Percentiles rank a stretch among this genome's conserved stretches.
Evolutionary conservation across 2,113 vertebrate genomes (phyloP).

Genomic region (Sitta europaea): DNA sequence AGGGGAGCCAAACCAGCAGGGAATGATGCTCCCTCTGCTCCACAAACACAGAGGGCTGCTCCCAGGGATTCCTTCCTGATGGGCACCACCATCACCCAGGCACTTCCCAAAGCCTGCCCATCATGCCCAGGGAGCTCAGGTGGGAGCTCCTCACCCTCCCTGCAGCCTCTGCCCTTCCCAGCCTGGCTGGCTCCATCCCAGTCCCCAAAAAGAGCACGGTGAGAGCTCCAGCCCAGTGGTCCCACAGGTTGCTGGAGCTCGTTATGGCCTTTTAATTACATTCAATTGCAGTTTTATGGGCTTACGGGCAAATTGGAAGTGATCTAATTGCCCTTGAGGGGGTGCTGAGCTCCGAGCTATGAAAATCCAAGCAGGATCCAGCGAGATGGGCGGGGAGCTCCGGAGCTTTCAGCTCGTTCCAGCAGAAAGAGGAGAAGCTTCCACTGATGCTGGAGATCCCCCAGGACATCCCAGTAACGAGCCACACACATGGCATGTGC

Average conservation of each 20-base stretch:
- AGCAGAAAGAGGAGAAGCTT: background rate
- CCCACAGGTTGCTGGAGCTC: conserved; percentile 29
- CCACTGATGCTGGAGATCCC: background rate
- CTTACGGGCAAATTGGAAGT: conserved; percentile 53
- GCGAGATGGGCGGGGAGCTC: accelerated
- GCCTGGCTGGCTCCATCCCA: background rate
- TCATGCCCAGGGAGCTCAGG: background rate
- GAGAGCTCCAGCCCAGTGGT: background rate
- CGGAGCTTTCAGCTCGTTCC: background rate
- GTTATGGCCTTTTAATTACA: conserved; percentile 68
- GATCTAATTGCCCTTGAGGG: conserved; percentile 65
- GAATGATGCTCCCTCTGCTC: background rate
- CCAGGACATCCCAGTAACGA: background rate
- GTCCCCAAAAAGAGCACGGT: background rate
- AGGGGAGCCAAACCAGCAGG: background rate
- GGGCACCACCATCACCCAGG: background rate
- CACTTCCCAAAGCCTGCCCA: accelerated
- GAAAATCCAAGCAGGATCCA: conserved; percentile 16
- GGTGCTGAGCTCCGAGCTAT: conserved; percentile 50
- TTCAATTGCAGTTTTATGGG: conserved; percentile 59
- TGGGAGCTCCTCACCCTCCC: background rate
- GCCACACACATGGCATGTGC: background rate
- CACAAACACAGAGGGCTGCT: accelerated
- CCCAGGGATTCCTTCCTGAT: too few relatives aligned
- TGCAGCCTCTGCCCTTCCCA: background rate